phyloP scores from a whole-genome alignment of 1,140 invertebrate genomes.

The Ceratitis capitata region DNA sequence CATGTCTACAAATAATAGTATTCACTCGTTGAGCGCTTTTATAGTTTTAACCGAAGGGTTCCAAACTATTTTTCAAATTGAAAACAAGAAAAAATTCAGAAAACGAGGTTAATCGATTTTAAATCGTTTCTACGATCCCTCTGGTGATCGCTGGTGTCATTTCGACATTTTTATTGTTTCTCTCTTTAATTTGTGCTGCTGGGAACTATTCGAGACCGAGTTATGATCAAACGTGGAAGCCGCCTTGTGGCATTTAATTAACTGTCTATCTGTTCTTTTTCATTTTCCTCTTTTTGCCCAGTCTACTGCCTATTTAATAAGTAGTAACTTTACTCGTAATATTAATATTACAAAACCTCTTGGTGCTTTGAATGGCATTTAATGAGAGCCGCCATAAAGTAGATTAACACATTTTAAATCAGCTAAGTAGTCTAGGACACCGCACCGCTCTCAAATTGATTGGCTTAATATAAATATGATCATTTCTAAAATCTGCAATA shows the following conservation, averaged over 20 bases:
- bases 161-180: neutral
- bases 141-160: neutral
- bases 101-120: slow-evolving; percentile 60
- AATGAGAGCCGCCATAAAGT: neutral
- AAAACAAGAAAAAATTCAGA: neutral
- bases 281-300: too few relatives aligned
- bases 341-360: neutral
- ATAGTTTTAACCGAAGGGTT: neutral
- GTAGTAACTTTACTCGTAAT: neutral
- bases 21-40: neutral
- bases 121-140: slow-evolving; percentile 51
- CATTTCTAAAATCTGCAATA: too few relatives aligned
- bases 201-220: too few relatives aligned
- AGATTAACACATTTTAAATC: neutral
- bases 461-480: too few relatives aligned
- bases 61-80: slow-evolving; percentile 24
- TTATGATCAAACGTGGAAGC: neutral
- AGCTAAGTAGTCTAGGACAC: too few relatives aligned
- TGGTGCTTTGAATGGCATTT: neutral
- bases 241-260: neutral
- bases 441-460: too few relatives aligned
- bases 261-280: too few relatives aligned
- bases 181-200: neutral
- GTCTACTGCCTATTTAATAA: neutral
- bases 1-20: neutral